Evolutionary conservation across 1,140 invertebrate species (phyloP).

Genomic region (Arctopsyche grandis): DNA sequence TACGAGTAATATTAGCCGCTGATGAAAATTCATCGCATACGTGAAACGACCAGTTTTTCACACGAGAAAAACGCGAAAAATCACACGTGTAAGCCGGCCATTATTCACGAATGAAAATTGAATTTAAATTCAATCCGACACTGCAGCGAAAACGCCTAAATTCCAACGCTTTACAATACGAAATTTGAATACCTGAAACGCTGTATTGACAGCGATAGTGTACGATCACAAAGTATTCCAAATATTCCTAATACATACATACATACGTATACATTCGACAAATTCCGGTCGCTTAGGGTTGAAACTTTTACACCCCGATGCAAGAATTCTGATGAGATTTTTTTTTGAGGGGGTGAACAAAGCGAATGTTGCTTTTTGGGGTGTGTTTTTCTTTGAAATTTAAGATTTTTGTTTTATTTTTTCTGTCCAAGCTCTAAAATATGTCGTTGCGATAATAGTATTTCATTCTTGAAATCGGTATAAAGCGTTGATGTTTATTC

Average conservation of each 20-base stretch:
- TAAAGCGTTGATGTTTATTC: conserved; percentile 4
- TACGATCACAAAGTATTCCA: too few relatives aligned
- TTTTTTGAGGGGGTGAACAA: neutral
- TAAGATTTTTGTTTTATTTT: neutral
- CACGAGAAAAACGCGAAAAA: neutral
- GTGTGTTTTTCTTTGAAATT: conserved; percentile 6
- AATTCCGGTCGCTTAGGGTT: neutral
- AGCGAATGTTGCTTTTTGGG: neutral
- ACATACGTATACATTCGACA: too few relatives aligned
- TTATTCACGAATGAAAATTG: neutral
- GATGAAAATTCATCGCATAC: too few relatives aligned
- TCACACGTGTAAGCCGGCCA: neutral
- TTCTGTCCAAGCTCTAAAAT: too few relatives aligned
- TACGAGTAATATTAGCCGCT: too few relatives aligned
- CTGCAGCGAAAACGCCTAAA: too few relatives aligned
- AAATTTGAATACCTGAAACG: too few relatives aligned
- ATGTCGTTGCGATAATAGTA: too few relatives aligned
- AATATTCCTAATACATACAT: too few relatives aligned
- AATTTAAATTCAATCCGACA: too few relatives aligned
- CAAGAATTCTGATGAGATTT: conserved; percentile 7
- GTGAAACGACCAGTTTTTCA: neutral
- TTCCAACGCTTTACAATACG: too few relatives aligned
- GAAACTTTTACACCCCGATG: conserved; percentile 1
- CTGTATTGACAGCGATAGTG: too few relatives aligned
- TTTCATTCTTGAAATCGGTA: neutral